Evolutionary conservation across 2,797 vertebrate species (phyloP).

Genomic region (Anas flavirostris): DNA sequence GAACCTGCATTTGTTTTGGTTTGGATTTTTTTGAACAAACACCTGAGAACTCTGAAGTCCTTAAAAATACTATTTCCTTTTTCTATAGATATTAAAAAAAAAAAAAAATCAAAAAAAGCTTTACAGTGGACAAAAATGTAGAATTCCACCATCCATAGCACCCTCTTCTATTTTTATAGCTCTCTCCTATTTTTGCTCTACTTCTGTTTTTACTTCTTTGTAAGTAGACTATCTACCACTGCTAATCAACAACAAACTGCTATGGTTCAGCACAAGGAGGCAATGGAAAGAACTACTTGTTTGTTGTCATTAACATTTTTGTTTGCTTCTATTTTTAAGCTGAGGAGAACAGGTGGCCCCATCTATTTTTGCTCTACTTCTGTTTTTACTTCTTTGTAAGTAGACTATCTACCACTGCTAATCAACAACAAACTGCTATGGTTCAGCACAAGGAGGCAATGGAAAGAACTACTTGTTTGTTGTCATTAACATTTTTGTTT

Average conservation of each 20-base stretch:
- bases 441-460: background rate
- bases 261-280: background rate
- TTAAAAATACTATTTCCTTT: background rate
- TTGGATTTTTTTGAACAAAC: background rate
- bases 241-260: background rate
- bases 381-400: background rate
- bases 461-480: background rate
- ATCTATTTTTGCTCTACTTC: background rate
- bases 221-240: background rate
- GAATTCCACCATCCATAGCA: background rate
- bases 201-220: background rate
- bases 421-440: background rate
- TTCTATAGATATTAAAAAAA: background rate
- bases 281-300: background rate
- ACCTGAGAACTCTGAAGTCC: background rate
- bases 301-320: background rate
- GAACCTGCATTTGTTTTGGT: background rate
- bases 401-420: background rate
- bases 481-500: background rate
- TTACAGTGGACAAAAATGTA: background rate
- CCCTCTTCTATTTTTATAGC: background rate
- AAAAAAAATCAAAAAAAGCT: background rate
- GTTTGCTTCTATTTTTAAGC: background rate
- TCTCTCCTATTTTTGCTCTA: background rate
- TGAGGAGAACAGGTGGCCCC: background rate